Evolutionary conservation across 2,797 vertebrate genomes (phyloP), one percentile per base, ranked within the genome.

Genomic region (Hippocampus kuda): DNA sequence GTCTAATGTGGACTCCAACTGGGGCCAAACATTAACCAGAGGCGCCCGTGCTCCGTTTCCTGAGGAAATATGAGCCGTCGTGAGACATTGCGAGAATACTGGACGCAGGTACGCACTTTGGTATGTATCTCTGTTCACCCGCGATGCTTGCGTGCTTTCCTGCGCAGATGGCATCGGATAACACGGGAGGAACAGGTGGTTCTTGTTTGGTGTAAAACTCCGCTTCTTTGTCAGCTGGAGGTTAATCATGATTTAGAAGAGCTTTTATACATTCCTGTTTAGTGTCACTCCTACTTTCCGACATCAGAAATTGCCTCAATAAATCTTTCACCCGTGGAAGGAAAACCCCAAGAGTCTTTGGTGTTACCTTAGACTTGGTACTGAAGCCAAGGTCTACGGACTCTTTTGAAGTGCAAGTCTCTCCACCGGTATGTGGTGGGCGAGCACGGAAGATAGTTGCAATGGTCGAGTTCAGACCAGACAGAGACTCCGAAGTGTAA

Each of bases 21-120:
- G 78, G 79, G 80, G 75, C 68, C 68, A 82, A 88, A 88, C 86
- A 83, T 69, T 76, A 81, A 79, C 71, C 83, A 86, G 83, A 78
- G 71, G 63, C 77, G 62, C 74, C 30, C 16, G 56, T n/a, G 38
- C 60, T 67, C 76, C 70, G 72, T 84, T 87, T 86, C 76, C 74
- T 75, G 69, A 73, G 69, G 84, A 85, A 85, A 86, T 80, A 72
- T 78, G 81, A 89, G 79, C 74, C 56, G 79, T 38, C 60, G 46
- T 72, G 57, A 38, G 60, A 38, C 71, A 22, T 67, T 74, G 49
- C 60, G 71, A 67, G 69, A 68, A 16, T 42, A 27, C 68, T 76
- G 71, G 12, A 74, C 62, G 72, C 49, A 57, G 26, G 24, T 26
- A 57, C 22, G 26, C n/a, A 56, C 61, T 66, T 69, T 60, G 49